Percentiles rank a stretch among this genome's conserved stretches.
Evolutionary conservation across 2,888 invertebrate species (phyloP).

Genomic region (Harpalus rubripes): DNA sequence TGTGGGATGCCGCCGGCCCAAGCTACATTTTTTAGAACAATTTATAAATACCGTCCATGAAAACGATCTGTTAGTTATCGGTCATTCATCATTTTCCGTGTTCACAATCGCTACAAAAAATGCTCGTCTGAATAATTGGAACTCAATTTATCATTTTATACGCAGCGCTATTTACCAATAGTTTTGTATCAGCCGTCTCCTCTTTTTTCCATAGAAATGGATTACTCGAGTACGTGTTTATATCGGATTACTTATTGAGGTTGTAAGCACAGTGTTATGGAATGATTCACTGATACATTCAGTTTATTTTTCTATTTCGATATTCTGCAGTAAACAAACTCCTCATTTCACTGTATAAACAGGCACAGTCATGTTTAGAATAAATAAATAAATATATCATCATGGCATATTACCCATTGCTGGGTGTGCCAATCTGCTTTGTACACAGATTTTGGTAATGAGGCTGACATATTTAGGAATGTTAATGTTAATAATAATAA

Average conservation of each 20-base stretch:
- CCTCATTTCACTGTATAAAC: too few species aligned
- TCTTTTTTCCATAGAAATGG: background rate
- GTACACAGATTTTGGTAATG: too few species aligned
- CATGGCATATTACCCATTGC: too few species aligned
- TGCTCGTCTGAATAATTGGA: constrained; percentile 54
- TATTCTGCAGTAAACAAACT: background rate
- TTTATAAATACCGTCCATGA: constrained; percentile 55
- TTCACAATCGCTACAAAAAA: constrained; percentile 49
- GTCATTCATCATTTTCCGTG: constrained; percentile 59
- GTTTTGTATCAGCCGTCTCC: constrained; percentile 1
- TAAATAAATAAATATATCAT: too few species aligned
- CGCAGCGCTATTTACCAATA: constrained; percentile 34
- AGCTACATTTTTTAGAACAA: constrained; percentile 51
- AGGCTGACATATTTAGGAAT: too few species aligned
- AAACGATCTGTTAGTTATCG: constrained; percentile 54
- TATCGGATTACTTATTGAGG: background rate
- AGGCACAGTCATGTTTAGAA: too few species aligned
- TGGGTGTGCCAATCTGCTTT: too few species aligned
- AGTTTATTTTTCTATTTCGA: background rate
- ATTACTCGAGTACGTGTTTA: background rate
- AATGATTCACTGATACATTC: background rate
- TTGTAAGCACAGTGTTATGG: background rate
- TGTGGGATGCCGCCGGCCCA: constrained; percentile 7
- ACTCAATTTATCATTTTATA: constrained; percentile 52
- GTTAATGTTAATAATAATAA: too few species aligned